Base-by-base conservation (phyloP, 2,797 vertebrate species). In the Gadopsis marmoratus region DNA sequence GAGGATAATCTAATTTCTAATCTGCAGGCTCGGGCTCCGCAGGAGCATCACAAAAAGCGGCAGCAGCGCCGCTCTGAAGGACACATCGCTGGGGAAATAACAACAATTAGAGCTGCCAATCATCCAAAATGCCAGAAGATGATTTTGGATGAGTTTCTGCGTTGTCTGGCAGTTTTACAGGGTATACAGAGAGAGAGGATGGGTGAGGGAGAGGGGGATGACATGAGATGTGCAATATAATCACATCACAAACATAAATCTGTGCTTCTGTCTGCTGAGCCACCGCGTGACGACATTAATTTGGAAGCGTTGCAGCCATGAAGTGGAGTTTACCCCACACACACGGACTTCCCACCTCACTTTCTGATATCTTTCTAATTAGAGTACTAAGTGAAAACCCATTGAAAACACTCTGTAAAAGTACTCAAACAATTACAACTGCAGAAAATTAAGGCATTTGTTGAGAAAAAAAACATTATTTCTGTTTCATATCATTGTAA, bases 21-120 rank as follows among this genome's bases (percentile, higher is more conserved):
- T 86, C 80, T 82, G 71, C 61, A 19, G 51, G 54, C 71, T 84
- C 23, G 2, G 69, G 53, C 67, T 85, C 43, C 8, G 71, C 35
- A 59, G 70, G 68, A 76, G 73, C 72, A 45, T 55, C 78, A 78
- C 59, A 29, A 4, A 67, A 71, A 60, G 65, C 65, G 41, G 73
- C 71, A 55, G 51, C 70, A 39, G 45, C 35, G 12, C 48, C 13
- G 67, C 79, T 74, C 81, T 73, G 80, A 85, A 86, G 88, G 86
- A 85, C 84, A 88, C 79, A 68, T 83, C 68, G 37, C 77, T 7
- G 31, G 80, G 84, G 86, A 84, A 87, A 90, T 84, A 86, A 90
- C 82, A 90, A 88, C 89, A 92, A 93, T 94, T 92, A 93, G 80
- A 92, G 84, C 87, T 92, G 91, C 88, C 93, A 90, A 74, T 94